Evolutionary conservation across 2,797 vertebrate species (phyloP).

Genomic region (Buceros bicornis): DNA sequence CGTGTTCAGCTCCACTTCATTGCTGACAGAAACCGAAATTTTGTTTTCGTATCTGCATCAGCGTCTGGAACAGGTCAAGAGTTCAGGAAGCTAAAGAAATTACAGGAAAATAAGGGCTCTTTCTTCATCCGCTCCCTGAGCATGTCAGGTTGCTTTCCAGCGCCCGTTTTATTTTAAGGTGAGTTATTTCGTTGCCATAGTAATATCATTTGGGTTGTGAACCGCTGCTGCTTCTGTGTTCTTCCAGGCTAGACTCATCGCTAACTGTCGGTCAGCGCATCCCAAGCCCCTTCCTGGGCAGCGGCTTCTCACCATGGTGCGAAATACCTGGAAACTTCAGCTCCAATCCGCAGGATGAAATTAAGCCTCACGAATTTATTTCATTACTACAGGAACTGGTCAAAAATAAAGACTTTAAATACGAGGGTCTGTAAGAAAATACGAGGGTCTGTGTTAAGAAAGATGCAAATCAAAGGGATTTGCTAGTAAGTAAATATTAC

Average conservation of each 20-base stretch:
- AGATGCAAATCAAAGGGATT: neutral
- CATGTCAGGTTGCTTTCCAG: neutral
- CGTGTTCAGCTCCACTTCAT: neutral
- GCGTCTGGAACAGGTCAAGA: neutral
- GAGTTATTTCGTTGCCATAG: slow-evolving; percentile 67
- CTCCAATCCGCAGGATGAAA: neutral
- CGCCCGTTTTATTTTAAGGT: slow-evolving; percentile 28
- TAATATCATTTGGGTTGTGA: slow-evolving; percentile 29
- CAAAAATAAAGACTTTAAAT: neutral
- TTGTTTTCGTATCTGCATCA: neutral
- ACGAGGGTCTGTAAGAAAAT: neutral
- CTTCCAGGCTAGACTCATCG: slow-evolving; percentile 17
- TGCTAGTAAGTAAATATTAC: neutral
- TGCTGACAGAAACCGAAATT: neutral
- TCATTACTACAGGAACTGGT: neutral
- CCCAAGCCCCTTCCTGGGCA: neutral
- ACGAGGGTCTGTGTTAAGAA: neutral
- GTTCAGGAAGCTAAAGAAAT: neutral
- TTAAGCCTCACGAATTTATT: neutral
- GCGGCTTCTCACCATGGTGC: neutral
- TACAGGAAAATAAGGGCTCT: neutral
- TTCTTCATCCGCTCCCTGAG: neutral
- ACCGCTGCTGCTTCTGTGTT: neutral
- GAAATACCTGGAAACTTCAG: neutral
- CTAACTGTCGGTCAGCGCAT: neutral